Percentiles rank a stretch among this genome's conserved stretches.
Conservation (phyloP, 2,888 invertebrate species). For the Chrysotoxum bicinctum region DNA sequence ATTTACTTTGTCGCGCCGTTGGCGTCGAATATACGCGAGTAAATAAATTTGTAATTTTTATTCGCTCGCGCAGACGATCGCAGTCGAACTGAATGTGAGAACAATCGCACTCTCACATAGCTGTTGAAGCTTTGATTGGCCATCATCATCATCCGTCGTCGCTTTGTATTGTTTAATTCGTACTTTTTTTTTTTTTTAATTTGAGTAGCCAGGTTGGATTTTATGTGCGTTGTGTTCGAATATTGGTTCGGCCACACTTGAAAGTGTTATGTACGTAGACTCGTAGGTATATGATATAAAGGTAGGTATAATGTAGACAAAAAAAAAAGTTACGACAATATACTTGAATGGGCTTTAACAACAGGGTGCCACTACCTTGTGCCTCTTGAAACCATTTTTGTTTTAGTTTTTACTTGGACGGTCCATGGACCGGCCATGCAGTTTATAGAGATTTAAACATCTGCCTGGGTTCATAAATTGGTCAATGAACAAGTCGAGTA, state of each 20-base stretch:
- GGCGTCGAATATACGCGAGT: conserved; percentile 70
- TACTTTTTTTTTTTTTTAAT: conserved; percentile 47
- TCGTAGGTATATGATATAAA: background rate
- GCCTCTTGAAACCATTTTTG: conserved; percentile 58
- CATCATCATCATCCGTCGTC: conserved; percentile 48
- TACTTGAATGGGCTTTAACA: conserved; percentile 53
- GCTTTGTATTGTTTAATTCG: conserved; percentile 71
- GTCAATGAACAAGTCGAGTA: conserved; percentile 35
- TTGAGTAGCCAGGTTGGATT: conserved; percentile 68
- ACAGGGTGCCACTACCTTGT: conserved; percentile 52
- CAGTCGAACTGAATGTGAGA: conserved; percentile 18
- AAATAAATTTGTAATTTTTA: conserved; percentile 72
- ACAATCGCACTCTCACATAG: conserved; percentile 69
- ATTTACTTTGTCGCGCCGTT: conserved; percentile 71
- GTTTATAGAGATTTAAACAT: conserved; percentile 38
- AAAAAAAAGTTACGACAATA: background rate
- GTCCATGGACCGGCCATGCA: conserved; percentile 11
- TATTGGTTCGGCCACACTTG: conserved; percentile 58
- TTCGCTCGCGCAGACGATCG: conserved; percentile 67
- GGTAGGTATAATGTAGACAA: background rate
- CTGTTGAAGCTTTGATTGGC: conserved; percentile 71
- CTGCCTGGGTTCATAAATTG: conserved; percentile 40
- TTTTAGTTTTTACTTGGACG: conserved; percentile 35
- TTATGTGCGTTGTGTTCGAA: conserved; percentile 65
- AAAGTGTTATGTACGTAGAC: conserved; percentile 46